These are phyloP conservation scores for Megathymus violae DNA, from an alignment of 1,140 invertebrate genomes.

Conservation along the genomic window DNA sequence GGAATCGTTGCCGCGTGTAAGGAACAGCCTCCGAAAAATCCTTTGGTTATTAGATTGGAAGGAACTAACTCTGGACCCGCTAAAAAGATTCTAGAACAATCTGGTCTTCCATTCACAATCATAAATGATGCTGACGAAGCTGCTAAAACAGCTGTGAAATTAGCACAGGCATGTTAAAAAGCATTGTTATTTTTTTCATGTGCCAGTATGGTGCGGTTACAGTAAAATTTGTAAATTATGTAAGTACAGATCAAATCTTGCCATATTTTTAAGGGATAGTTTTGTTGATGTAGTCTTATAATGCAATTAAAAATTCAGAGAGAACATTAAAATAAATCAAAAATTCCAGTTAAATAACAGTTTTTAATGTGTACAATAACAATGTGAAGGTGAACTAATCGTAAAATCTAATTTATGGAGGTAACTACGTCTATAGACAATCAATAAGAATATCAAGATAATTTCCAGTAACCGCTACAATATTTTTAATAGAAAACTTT, in stretches of 20 bases:
- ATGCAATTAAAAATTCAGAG: too few relatives aligned
- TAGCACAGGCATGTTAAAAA: conserved; percentile 45
- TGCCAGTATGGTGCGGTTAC: too few relatives aligned
- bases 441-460: too few relatives aligned
- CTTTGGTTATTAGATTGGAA: conserved; percentile 96
- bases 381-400: too few relatives aligned
- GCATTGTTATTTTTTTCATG: too few relatives aligned
- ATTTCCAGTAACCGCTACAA: too few relatives aligned
- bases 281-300: neutral
- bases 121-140: conserved; percentile 96
- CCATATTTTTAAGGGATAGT: neutral
- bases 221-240: neutral
- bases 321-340: too few relatives aligned
- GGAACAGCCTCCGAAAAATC: conserved; percentile 92
- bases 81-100: conserved; percentile 90
- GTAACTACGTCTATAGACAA: too few relatives aligned
- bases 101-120: conserved; percentile 92
- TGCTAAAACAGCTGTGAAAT: conserved; percentile 92
- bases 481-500: too few relatives aligned
- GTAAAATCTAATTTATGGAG: too few relatives aligned
- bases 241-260: neutral
- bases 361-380: too few relatives aligned
- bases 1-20: conserved; percentile 96
- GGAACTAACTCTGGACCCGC: conserved; percentile 89
- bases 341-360: too few relatives aligned